These are phyloP conservation scores for Phrixothrix hirtus DNA, from an alignment of 2,888 invertebrate species.

Conservation along the genomic window DNA sequence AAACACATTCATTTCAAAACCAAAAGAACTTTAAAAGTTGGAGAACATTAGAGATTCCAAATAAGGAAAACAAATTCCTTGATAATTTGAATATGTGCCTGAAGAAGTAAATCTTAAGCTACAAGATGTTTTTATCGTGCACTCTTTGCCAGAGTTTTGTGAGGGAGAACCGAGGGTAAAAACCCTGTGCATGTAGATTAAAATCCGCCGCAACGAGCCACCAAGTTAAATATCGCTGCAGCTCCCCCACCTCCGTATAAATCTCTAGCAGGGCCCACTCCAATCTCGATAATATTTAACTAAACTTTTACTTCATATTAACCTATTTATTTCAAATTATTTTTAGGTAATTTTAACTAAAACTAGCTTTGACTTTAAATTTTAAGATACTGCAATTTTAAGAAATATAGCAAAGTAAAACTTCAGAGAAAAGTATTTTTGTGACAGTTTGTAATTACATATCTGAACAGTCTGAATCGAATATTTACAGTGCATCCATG, in stretches of 20 bases:
- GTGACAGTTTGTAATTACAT: neutral
- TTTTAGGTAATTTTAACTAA: no score
- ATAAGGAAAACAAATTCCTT: conserved; percentile 59
- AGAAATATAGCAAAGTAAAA: no score
- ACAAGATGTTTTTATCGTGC: conserved; percentile 59
- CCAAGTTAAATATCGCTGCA: conserved; percentile 56
- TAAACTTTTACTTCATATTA: conserved; percentile 57
- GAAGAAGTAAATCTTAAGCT: conserved; percentile 58
- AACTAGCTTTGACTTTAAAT: no score
- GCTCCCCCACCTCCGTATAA: conserved; percentile 50
- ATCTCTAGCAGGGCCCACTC: conserved; percentile 56
- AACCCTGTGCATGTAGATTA: conserved; percentile 58
- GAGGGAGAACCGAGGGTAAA: conserved; percentile 52
- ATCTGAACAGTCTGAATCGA: conserved; percentile 11
- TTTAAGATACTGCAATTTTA: no score
- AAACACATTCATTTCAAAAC: conserved; percentile 42
- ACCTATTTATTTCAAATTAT: conserved; percentile 44
- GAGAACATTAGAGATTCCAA: conserved; percentile 51
- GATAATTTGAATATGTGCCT: conserved; percentile 60
- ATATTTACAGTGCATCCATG: conserved; percentile 28
- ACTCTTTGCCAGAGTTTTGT: conserved; percentile 52
- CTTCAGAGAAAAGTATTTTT: neutral
- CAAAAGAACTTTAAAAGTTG: conserved; percentile 42
- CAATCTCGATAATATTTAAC: conserved; percentile 55
- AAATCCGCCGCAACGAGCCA: conserved; percentile 54